Percentiles rank a stretch among this genome's conserved stretches.
phyloP scores from a whole-genome alignment of 1,140 invertebrate species.

The Sipha flava region DNA sequence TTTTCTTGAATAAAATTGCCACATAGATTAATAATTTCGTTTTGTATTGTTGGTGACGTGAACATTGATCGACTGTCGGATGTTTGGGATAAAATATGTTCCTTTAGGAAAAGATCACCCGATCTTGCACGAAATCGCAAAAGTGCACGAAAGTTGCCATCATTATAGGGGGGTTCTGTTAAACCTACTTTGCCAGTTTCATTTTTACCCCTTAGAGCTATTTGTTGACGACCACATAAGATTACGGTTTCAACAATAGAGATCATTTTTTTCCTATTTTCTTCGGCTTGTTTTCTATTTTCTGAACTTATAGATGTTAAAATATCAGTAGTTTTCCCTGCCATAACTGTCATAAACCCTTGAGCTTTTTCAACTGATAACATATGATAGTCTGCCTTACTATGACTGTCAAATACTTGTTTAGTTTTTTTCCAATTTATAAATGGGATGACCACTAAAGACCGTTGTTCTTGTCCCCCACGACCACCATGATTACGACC shows the following conservation, averaged over 20 bases:
- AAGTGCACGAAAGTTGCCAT: neutral
- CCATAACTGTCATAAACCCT: neutral
- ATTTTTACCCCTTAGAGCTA: neutral
- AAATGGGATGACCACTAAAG: neutral
- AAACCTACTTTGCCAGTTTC: neutral
- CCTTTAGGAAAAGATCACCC: neutral
- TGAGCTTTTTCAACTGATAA: neutral
- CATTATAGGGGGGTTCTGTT: neutral
- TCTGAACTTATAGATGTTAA: neutral
- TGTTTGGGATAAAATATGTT: neutral
- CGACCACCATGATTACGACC: neutral
- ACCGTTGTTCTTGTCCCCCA: neutral
- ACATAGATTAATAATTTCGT: neutral
- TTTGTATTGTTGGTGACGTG: neutral
- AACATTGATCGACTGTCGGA: neutral
- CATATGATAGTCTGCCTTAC: neutral
- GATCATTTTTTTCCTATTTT: neutral
- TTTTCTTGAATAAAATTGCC: neutral
- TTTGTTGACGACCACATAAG: neutral
- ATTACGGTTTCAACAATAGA: neutral
- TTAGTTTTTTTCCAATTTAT: neutral
- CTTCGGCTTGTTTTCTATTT: neutral
- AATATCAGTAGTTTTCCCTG: neutral
- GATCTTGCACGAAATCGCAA: neutral
- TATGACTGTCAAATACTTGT: neutral